These are phyloP conservation scores for Philhelius pedissequus DNA, from an alignment of 2,888 invertebrate species.

Conservation along the genomic window DNA sequence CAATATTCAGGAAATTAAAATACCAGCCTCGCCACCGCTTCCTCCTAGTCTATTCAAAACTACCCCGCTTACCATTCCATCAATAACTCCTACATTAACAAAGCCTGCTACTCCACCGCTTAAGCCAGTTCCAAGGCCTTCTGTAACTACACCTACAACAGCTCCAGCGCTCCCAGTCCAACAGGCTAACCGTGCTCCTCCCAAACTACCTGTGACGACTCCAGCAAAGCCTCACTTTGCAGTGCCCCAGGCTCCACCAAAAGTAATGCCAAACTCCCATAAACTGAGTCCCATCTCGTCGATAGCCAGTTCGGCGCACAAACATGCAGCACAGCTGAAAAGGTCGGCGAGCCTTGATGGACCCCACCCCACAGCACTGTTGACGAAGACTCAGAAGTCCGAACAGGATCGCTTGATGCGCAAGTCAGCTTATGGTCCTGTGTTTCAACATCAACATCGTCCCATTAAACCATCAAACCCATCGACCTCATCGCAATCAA, in stretches of 20 bases:
- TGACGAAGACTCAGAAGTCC: conserved; percentile 73
- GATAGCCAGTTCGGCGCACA: conserved; percentile 76
- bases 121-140: conserved; percentile 56
- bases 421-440: conserved; percentile 67
- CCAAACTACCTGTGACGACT: conserved; percentile 22
- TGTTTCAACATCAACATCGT: conserved; percentile 28
- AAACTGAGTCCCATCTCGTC: conserved; percentile 74
- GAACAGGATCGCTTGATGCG: conserved; percentile 71
- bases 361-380: conserved; percentile 60
- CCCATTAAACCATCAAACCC: conserved; percentile 22
- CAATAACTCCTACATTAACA: conserved; percentile 62
- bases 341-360: conserved; percentile 76
- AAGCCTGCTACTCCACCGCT: conserved; percentile 39
- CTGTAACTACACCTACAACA: conserved; percentile 19
- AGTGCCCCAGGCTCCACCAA: conserved; percentile 74
- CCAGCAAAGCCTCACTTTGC: conserved; percentile 71
- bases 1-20: conserved; percentile 71
- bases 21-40: conserved; percentile 76
- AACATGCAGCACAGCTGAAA: conserved; percentile 73
- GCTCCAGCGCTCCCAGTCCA: conserved; percentile 1
- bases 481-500: neutral
- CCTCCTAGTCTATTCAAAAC: conserved; percentile 78
- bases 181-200: conserved; percentile 47
- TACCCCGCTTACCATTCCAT: conserved; percentile 72
- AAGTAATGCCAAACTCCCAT: conserved; percentile 69